Evolutionary conservation across 2,888 invertebrate genomes (phyloP), one percentile per base, ranked within the genome.

Genomic region (Seira musarum): DNA sequence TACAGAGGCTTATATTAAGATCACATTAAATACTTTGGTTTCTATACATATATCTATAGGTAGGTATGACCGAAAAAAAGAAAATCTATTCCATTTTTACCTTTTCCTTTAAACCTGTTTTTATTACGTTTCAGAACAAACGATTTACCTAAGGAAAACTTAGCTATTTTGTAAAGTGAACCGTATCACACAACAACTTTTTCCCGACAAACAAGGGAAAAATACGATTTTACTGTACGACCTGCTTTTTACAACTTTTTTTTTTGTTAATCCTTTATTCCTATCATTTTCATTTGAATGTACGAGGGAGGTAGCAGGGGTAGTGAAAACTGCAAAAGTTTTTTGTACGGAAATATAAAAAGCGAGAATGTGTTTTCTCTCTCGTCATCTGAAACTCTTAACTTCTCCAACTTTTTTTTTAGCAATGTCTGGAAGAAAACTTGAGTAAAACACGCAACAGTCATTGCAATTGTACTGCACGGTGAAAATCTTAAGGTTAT

Each of bases 321-420:
- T 35, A 72, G 63, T 64, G 46, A 61, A 70, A 67, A 72, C 63
- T 72, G 68, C 78, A 79, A 72, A 79, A 79, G 71, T 79, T 79
- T 74, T 79, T 65, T 13, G 40, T 69, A 69, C 46, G 71, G 71
- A 77, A 77, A 77, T 77, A 71, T 71, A 71, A 77, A 77, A 61
- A n/a, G 66, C 70, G 17, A 40, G 65, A 70, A 66, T 77, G 71
- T 77, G 46, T 69, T 77, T 72, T 49, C 70, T 63, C 68, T 65
- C 70, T 35, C 70, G 53, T 66, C 57, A 57, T 49, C 53, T 57
- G 13, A 17, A 21, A 75, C 40, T 61, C 15, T 73, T 17, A 77
- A 49, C 49, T 72, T 21, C 60, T n/a, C 17, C n/a, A n/a, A n/a
- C n/a, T n/a, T n/a, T n/a, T 35, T 30, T 64, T 35, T 17, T 65